phyloP scores from a whole-genome alignment of 2,888 invertebrate species.

The Nephrotoma appendiculata region DNA sequence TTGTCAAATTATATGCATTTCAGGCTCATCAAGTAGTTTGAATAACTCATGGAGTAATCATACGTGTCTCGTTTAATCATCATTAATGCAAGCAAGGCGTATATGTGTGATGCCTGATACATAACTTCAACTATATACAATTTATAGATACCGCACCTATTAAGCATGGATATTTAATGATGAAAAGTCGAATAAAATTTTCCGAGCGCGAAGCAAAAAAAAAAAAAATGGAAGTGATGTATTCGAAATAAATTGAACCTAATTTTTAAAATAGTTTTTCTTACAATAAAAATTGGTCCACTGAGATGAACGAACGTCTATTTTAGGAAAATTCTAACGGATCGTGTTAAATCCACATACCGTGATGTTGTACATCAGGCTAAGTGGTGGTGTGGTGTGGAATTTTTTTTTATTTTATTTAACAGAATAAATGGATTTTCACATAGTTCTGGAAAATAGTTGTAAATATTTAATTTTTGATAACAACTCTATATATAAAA shows the following conservation, averaged over 20 bases:
- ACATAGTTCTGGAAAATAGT: neutral
- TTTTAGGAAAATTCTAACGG: neutral
- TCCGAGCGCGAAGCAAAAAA: neutral
- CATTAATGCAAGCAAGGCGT: neutral
- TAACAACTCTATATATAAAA: neutral
- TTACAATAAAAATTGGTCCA: neutral
- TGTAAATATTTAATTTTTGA: neutral
- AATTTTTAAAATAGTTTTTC: neutral
- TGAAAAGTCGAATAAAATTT: neutral
- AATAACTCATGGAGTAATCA: neutral
- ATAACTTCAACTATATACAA: neutral
- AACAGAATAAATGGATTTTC: neutral
- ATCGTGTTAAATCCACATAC: neutral
- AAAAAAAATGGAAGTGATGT: neutral
- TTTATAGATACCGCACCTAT: neutral
- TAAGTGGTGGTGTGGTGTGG: no score
- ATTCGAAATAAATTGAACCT: neutral
- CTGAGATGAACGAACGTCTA: neutral
- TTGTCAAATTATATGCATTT: neutral
- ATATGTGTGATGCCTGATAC: neutral
- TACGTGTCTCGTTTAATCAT: neutral
- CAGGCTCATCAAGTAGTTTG: neutral
- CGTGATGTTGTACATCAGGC: no score
- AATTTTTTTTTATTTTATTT: neutral
- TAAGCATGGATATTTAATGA: neutral